Evolutionary conservation across 2,888 invertebrate species (phyloP).

Genomic region (Synergus laeviventris): DNA sequence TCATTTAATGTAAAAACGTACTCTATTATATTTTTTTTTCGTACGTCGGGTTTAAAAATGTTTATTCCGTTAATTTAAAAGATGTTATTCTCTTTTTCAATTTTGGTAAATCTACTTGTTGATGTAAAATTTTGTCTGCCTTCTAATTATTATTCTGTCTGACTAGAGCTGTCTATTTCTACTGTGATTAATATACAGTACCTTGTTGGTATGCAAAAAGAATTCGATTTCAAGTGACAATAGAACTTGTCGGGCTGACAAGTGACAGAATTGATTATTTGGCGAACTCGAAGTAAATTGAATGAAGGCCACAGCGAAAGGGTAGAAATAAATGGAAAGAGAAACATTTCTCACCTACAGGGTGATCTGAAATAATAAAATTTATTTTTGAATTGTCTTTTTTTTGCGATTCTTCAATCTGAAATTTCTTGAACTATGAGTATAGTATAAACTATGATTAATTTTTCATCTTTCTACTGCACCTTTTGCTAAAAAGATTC

Average conservation of each 20-base stretch:
- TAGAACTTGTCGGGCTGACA: conserved; percentile 27
- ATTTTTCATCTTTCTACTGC: too few species aligned
- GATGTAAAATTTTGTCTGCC: not conserved
- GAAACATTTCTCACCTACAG: not conserved
- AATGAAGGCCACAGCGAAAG: not conserved
- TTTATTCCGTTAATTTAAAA: not conserved
- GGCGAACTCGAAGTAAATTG: conserved; percentile 24
- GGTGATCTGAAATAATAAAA: not conserved
- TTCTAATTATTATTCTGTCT: not conserved
- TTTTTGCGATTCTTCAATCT: too few species aligned
- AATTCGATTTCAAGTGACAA: conserved; percentile 21
- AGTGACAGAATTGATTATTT: conserved; percentile 37
- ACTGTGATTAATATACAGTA: conserved; percentile 1
- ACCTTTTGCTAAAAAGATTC: too few species aligned
- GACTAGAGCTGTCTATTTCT: not conserved
- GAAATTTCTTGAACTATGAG: too few species aligned
- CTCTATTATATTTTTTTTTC: too few species aligned
- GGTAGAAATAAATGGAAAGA: not conserved
- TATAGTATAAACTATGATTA: too few species aligned
- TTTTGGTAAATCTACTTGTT: not conserved
- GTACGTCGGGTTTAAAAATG: too few species aligned
- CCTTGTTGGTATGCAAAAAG: not conserved
- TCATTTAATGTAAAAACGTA: too few species aligned
- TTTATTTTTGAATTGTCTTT: not conserved
- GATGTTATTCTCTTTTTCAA: not conserved